Percentiles rank a stretch among this genome's conserved stretches.
Conservation (phyloP, 1,140 invertebrate genomes). For the Aethina tumida region DNA sequence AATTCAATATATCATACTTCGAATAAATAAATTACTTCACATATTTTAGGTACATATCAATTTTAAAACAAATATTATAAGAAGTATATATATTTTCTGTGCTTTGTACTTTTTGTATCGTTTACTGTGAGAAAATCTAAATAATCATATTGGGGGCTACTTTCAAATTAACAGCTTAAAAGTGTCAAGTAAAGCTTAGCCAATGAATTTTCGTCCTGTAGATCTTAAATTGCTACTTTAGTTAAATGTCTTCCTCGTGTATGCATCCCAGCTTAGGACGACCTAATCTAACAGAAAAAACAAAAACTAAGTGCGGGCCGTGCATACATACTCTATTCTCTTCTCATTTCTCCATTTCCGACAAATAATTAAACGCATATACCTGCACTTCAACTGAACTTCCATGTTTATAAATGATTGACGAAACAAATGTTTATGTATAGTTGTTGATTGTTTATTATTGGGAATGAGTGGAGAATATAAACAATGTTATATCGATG, state of each 20-base stretch:
- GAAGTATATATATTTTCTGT: conserved; percentile 16
- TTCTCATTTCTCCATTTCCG: too few relatives aligned
- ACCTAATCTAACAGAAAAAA: conserved; percentile 5
- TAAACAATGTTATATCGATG: conserved; percentile 13
- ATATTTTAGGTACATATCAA: conserved; percentile 21
- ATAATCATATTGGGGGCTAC: too few relatives aligned
- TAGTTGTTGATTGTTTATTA: too few relatives aligned
- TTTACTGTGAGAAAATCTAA: conserved; percentile 13
- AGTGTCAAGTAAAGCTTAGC: conserved; percentile 14
- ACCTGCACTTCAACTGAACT: too few relatives aligned
- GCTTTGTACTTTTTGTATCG: conserved; percentile 16
- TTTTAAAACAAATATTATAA: conserved; percentile 4
- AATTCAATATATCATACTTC: conserved; percentile 13
- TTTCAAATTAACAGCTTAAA: conserved; percentile 10
- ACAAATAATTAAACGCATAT: too few relatives aligned
- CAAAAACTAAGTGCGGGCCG: too few relatives aligned
- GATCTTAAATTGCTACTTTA: conserved; percentile 18
- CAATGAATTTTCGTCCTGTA: conserved; percentile 14
- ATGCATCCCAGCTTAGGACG: conserved; percentile 13
- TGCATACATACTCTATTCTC: too few relatives aligned
- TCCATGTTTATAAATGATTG: too few relatives aligned
- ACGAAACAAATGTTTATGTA: too few relatives aligned
- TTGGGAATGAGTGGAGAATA: too few relatives aligned
- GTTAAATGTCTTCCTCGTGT: conserved; percentile 32
- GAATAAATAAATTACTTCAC: conserved; percentile 14